Base-by-base conservation (phyloP, 2,113 vertebrate species). In the Tetraodon nigroviridis region DNA sequence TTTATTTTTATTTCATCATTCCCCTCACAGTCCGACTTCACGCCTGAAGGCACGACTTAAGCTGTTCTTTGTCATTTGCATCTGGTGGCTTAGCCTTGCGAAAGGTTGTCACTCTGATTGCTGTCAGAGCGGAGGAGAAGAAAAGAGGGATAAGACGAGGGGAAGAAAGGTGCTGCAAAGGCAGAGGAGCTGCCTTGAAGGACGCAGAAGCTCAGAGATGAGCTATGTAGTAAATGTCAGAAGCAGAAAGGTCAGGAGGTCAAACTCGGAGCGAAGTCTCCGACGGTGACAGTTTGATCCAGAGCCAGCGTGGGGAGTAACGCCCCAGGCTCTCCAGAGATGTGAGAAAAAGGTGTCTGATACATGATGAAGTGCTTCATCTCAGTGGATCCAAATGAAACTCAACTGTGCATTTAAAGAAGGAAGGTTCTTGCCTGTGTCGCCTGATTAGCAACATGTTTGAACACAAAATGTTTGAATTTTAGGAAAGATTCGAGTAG, bases 41-140 rank as follows among this genome's bases (percentile, higher is more conserved):
- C 15, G 63, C 51, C 19, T 59, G 8, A 19, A 50, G 71, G 50
- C 55, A 64, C 41, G 68, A 60, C 51, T 51, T 22, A 58, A 67
- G 56, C 56, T 76, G 78, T 78, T 78, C 82, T 17, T 58, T 69
- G 69, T 62, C 49, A 52, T 69, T 65, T 60, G 42, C 47, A 62
- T 63, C 61, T 58, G 17, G 18, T 45, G 53, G 55, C 64, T 65
- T 48, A 37, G 52, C 67, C 55, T 45, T 19, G 55, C 70, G 58
- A 79, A 73, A 62, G 51, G 27, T 61, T 75, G 72, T 78, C 82
- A 79, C 45, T 73, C 11, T 61, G 58, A 65, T 60, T 64, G 57
- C 60, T 71, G 67, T 20, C 13, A n/a, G 63, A 65, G 24, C 24
- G 32, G 45, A 56, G 19, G 51, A n/a, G 42, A 74, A 40, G n/a